Base-by-base conservation (phyloP, 2,797 vertebrate genomes). In the Lepidocolaptes lacrymiger region DNA sequence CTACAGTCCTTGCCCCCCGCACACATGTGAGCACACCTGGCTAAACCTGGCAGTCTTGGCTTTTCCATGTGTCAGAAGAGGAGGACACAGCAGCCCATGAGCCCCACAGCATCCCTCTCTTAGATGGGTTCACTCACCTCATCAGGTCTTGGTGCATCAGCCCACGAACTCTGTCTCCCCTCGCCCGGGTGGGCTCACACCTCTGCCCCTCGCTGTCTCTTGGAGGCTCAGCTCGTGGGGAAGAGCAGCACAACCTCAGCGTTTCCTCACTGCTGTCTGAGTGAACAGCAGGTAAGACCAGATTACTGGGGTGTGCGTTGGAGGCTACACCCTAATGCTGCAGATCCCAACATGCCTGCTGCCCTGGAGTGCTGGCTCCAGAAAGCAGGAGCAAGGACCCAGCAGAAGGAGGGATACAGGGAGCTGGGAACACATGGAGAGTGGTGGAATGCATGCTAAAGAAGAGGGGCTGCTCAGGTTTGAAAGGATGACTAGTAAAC, bases 221-320 rank as follows among this genome's bases (percentile, higher is more conserved):
- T 9, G 49, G 43, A 66, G 46, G 44, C 78, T 87, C 54, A 18
- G 62, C 66, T 84, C 0, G 2, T n/a, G 54, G 64, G 58, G 83
- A 46, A 83, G 77, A 79, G 67, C 87, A 37, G 75, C 2, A 4
- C 78, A 78, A 58, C 15, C 59, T 73, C 2, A 0, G 48, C 6
- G 2, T 82, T 92, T 95, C 91, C 76, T 91, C 88, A 76, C 63
- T 1, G 1, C 91, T 23, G 56, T 63, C 78, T 85, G 88, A 96
- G 79, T 26, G 12, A 23, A 21, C 84, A 97, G 96, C 97, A 95
- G 94, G 97, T 97, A 96, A 93, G 85, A 97, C 97, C 96, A 96
- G 97, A 95, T 97, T 94, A 55, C 71, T 28, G 90, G 93, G 92
- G 94, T 12, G 94, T 88, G 95, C 91, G 93, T 91, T 2, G n/a